Evolutionary conservation across 2,113 vertebrate species (phyloP).

Genomic region (Synodontis membranacea): DNA sequence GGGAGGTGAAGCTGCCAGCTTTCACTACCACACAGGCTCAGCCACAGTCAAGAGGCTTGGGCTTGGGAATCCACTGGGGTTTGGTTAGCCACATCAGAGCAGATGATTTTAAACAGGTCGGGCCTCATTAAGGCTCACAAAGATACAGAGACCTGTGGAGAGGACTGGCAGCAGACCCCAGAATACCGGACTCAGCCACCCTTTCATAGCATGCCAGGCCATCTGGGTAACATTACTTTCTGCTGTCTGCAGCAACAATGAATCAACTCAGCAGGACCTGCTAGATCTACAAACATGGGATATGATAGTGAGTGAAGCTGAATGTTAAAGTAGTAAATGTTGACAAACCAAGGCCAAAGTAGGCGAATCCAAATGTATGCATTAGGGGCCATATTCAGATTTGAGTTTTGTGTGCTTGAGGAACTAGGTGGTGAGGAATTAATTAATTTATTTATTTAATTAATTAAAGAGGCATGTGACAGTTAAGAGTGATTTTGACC

Average conservation of each 20-base stretch:
- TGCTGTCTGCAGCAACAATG: conserved; percentile 30
- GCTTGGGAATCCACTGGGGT: conserved; percentile 58
- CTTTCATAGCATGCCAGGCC: conserved; percentile 69
- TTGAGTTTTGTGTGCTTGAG: background rate
- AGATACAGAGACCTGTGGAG: conserved; percentile 62
- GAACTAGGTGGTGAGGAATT: background rate
- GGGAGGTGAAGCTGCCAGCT: conserved; percentile 24
- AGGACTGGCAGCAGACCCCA: conserved; percentile 52
- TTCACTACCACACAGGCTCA: conserved; percentile 13
- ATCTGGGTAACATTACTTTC: conserved; percentile 58
- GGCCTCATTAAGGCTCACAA: conserved; percentile 57
- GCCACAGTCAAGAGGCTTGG: conserved; percentile 32
- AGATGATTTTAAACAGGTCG: conserved; percentile 64
- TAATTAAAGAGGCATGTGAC: background rate
- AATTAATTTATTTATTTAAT: no score
- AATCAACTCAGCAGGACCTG: conserved; percentile 25
- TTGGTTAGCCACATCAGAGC: conserved; percentile 63
- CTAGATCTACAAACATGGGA: conserved; percentile 18
- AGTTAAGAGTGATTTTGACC: background rate
- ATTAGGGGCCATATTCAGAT: background rate
- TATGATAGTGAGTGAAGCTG: conserved; percentile 13
- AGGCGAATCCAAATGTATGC: background rate
- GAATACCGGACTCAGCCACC: conserved; percentile 53
- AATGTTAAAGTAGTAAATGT: conserved; percentile 5
- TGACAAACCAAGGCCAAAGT: background rate